Base-by-base conservation (phyloP, 2,888 invertebrate species). In the Rugalucina vietnamica region DNA sequence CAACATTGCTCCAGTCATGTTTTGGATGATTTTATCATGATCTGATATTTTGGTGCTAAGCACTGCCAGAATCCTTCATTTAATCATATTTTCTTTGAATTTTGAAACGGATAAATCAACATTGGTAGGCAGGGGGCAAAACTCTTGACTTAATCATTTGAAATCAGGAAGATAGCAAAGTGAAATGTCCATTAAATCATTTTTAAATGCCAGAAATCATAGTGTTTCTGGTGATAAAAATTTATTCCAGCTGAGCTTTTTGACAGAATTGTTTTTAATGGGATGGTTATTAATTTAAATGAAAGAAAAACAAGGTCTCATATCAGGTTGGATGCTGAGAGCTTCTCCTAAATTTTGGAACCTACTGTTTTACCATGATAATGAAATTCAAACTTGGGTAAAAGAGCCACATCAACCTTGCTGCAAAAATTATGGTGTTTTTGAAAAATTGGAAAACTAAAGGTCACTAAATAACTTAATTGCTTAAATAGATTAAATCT, bases 81-180 rank as follows among this genome's bases (percentile, higher is more conserved):
- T 1, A 34, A 65, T 34, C 65, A 10, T 34, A 12, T 32, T 65
- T 65, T 29, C 65, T 65, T 60, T 65, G 65, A 65, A 32, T 65
- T 32, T 32, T 34, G 3, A n/a, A 18, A 10, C 65, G 34, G 34
- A 34, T 34, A 65, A 65, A 65, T 65, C 65, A 34, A 1, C 12
- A 34, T 34, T 65, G 65, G 65, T 32, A 18, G 24, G 65, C 34
- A 65, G 65, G 65, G 65, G 65, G 65, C 65, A 65, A 34, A 65
- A 65, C 65, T 65, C 65, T 65, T 65, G 65, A 65, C 65, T 34
- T 65, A 34, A 65, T 65, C 65, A 65, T 65, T 34, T 32, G 34
- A 65, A 34, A n/a, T 24, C 21, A 10, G 54, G 34, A 65, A 34
- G 65, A 65, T 65, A 65, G 24, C 65, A 34, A 65, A 65, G 29